Conservation (phyloP, 2,888 invertebrate genomes). For the Microdon myrmicae region DNA sequence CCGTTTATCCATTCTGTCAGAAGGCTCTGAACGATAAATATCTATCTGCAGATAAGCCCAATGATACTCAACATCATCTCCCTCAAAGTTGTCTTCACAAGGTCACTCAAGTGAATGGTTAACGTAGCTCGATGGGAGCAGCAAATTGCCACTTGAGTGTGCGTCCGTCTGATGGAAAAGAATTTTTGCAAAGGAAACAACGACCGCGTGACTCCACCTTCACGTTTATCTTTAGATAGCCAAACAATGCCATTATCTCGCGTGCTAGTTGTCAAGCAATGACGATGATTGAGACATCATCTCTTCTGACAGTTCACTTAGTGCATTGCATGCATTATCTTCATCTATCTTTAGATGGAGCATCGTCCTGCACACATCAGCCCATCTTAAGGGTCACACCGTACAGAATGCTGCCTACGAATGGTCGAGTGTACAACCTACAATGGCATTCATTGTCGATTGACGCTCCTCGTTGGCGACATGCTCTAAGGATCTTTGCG, state of each 20-base stretch:
- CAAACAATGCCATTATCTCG: conserved; percentile 38
- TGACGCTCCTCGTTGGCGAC: conserved; percentile 29
- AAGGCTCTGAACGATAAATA: too few relatives aligned
- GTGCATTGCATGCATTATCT: conserved; percentile 31
- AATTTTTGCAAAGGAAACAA: conserved; percentile 10
- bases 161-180: conserved; percentile 20
- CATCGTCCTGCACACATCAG: conserved; percentile 10
- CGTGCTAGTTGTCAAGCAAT: conserved; percentile 50
- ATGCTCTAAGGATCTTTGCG: too few relatives aligned
- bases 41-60: too few relatives aligned
- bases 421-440: conserved; percentile 33
- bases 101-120: too few relatives aligned
- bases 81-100: too few relatives aligned
- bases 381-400: conserved; percentile 35
- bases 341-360: conserved; percentile 18
- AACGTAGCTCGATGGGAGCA: conserved; percentile 41
- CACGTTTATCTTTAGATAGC: too few relatives aligned
- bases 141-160: conserved; percentile 42
- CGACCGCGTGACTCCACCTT: too few relatives aligned
- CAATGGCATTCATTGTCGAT: conserved; percentile 42
- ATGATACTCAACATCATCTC: too few relatives aligned
- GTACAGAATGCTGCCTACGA: conserved; percentile 16
- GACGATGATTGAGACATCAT: conserved; percentile 48
- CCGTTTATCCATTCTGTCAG: too few relatives aligned
- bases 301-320: conserved; percentile 47